Evolutionary conservation across 2,113 vertebrate genomes (phyloP), one percentile per base, ranked within the genome.

Genomic region (Baryphthengus martii): DNA sequence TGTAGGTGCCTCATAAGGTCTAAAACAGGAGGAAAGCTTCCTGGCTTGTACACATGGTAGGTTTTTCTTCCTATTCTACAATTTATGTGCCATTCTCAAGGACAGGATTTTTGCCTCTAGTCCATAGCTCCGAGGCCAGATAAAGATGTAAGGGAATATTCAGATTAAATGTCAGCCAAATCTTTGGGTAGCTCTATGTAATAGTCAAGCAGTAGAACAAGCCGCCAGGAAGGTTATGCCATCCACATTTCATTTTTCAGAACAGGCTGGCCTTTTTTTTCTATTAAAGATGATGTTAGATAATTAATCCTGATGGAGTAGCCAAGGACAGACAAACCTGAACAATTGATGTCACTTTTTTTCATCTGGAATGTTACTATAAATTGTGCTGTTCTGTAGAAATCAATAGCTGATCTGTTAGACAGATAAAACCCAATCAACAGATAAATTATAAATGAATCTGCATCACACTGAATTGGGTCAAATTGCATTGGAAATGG

Each of bases 401-500:
- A 96, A 95, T 82, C 58, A 56, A 85, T 89, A 87, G 63, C 31
- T 90, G 80, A 85, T 85, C 44, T 84, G n/a, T 88, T 80, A 75
- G 58, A 39, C 79, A 70, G 28, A 81, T 90, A 86, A 93, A 92
- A 77, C 47, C 42, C 47, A 85, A 66, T 73, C 59, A 92, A 71
- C 52, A 89, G 63, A 56, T 71, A 80, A 90, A 89, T 80, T 93
- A 86, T 71, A 89, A 93, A 92, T 81, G 71, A 68, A 92, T 37
- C 74, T 93, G 33, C 79, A 72, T 59, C 35, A 61, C 33, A 35
- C 31, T 67, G 59, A 97, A 89, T 91, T 89, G 89, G 89, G 95
- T 97, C 95, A 95, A 92, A 91, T 74, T 42, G 13, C 61, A 37
- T 18, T 53, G 53, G 79, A 97, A 97, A 58, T 96, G 92, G 93